A percentile compares a stretch with the other conserved stretches of the same genome.
These are phyloP conservation scores for Ophonus ardosiacus DNA, from an alignment of 2,888 invertebrate genomes.

Conservation along the genomic window DNA sequence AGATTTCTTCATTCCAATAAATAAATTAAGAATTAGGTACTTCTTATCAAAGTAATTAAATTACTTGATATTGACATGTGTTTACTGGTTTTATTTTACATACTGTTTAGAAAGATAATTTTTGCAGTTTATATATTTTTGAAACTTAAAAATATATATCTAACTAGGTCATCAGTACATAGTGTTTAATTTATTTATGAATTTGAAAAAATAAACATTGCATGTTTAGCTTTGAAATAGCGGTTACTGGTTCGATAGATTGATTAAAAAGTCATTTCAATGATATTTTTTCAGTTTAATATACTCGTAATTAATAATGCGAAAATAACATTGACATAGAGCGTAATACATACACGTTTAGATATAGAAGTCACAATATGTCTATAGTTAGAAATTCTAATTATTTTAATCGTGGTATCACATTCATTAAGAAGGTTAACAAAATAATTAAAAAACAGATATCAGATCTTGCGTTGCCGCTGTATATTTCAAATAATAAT, in stretches of 20 bases:
- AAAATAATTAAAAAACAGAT: conserved; percentile 18
- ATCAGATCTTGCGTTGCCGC: conserved; percentile 46
- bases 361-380: neutral
- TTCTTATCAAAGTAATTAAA: no score
- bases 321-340: conserved; percentile 28
- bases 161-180: neutral
- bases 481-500: conserved; percentile 56
- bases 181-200: conserved; percentile 6
- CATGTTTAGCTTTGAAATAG: neutral
- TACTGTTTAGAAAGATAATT: neutral
- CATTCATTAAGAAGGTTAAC: conserved; percentile 30
- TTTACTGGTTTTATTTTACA: neutral
- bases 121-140: neutral
- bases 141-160: neutral
- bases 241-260: neutral
- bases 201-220: conserved; percentile 4
- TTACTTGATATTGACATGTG: neutral
- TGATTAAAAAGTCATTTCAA: neutral
- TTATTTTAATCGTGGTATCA: conserved; percentile 20
- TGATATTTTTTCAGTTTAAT: conserved; percentile 21
- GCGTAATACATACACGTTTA: conserved; percentile 12
- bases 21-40: no score
- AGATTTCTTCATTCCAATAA: no score
- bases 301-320: conserved; percentile 5
- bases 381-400: conserved; percentile 4